Evolutionary conservation across 2,888 invertebrate genomes (phyloP).

Genomic region (Pyralis farinalis): DNA sequence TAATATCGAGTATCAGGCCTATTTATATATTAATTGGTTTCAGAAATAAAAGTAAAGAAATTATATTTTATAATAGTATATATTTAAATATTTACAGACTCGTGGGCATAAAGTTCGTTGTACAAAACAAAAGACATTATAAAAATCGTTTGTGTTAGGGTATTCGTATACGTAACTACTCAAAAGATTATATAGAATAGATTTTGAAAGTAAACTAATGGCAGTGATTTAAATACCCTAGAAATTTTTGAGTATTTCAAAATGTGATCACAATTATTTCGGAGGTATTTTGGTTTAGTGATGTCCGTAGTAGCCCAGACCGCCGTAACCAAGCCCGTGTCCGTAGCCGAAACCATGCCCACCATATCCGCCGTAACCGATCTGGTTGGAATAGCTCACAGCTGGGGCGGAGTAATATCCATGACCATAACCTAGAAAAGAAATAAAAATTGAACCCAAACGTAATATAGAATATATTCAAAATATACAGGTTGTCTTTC

Average conservation of each 20-base stretch:
- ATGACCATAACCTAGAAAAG: conserved; percentile 31
- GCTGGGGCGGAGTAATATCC: conserved; percentile 24
- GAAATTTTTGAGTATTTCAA: conserved; percentile 26
- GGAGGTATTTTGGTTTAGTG: conserved; percentile 32
- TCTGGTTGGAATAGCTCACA: conserved; percentile 17
- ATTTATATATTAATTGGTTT: no score
- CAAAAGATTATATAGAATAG: conserved; percentile 1
- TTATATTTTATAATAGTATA: conserved; percentile 25
- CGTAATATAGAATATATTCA: no score
- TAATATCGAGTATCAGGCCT: no score
- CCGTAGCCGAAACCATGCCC: conserved; percentile 41
- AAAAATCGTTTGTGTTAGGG: not conserved
- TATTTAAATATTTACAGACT: conserved; percentile 50
- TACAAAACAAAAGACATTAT: conserved; percentile 22
- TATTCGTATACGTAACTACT: conserved; percentile 4
- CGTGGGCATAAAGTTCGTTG: conserved; percentile 36
- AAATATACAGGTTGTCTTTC: no score
- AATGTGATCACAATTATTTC: conserved; percentile 13
- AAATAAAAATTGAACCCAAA: no score
- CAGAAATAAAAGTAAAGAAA: not conserved
- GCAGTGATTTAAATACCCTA: conserved; percentile 18
- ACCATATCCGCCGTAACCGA: conserved; percentile 30
- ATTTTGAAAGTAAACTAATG: conserved; percentile 9
- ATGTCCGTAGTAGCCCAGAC: conserved; percentile 33
- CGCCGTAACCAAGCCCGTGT: conserved; percentile 28